Percentiles rank a stretch among this genome's conserved stretches.
These are phyloP conservation scores for Cacatua alba DNA, from an alignment of 2,113 vertebrate species.

Conservation along the genomic window DNA sequence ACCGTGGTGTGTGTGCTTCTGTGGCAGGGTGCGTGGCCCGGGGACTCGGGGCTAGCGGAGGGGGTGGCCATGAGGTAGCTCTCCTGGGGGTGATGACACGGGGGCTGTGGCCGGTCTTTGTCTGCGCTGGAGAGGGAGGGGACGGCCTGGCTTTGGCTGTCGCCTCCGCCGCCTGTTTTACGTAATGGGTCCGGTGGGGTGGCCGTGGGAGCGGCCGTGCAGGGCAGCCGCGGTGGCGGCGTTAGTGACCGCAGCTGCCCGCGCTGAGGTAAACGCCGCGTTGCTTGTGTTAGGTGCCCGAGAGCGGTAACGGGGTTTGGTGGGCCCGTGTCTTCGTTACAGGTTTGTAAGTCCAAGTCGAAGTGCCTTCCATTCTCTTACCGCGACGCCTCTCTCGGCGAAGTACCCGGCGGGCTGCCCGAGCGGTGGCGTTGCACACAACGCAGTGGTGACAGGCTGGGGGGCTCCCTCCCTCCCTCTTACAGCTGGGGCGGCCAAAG, in stretches of 20 bases:
- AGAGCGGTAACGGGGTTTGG: not conserved
- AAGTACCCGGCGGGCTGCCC: not conserved
- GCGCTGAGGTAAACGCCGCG: not conserved
- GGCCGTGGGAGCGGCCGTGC: not conserved
- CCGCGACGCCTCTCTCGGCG: not conserved
- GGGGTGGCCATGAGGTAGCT: no score
- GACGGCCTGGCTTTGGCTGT: not conserved
- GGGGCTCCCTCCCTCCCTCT: fast-evolving
- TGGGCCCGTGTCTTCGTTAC: no score
- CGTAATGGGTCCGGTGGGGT: not conserved
- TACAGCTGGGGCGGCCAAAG: not conserved
- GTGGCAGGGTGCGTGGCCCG: not conserved
- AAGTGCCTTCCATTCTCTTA: not conserved
- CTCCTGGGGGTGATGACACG: not conserved
- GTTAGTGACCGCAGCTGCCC: not conserved
- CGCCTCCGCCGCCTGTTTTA: not conserved
- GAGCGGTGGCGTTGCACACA: not conserved
- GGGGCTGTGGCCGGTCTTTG: not conserved
- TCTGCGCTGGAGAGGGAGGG: not conserved
- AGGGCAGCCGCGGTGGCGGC: not conserved
- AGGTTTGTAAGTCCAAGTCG: not conserved
- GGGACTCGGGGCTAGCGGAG: fast-evolving
- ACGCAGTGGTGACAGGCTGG: not conserved
- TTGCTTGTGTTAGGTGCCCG: no score
- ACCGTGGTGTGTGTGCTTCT: fast-evolving